Conservation (phyloP, 2,797 vertebrate genomes). For the Argyrosomus regius region DNA sequence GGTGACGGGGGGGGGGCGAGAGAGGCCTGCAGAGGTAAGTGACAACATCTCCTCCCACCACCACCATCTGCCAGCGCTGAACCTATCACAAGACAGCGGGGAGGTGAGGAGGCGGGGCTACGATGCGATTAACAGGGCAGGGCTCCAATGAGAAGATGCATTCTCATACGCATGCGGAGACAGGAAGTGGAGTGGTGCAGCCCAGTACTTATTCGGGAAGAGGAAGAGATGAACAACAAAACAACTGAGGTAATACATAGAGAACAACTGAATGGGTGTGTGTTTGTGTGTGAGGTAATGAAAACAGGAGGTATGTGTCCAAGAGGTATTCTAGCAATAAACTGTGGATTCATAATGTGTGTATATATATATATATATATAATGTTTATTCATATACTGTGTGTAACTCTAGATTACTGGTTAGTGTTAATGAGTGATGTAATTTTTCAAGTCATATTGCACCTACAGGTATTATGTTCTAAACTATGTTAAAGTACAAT, state of each 20-base stretch:
- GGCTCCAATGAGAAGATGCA: slow-evolving; percentile 12
- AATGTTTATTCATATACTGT: slow-evolving; percentile 10
- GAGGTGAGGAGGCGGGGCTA: slow-evolving; percentile 28
- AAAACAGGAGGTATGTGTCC: slow-evolving; percentile 66
- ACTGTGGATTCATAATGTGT: not conserved
- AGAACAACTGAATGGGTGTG: slow-evolving; percentile 36
- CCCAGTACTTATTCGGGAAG: slow-evolving; percentile 15
- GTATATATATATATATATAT: not conserved
- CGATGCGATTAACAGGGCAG: not conserved
- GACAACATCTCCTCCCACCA: slow-evolving; percentile 28
- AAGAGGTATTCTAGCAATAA: slow-evolving; percentile 61
- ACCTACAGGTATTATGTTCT: not conserved
- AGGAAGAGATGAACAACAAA: slow-evolving; percentile 16
- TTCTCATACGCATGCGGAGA: slow-evolving; percentile 2
- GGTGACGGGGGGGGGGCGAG: not conserved
- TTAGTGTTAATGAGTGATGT: slow-evolving; percentile 2
- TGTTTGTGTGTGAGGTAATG: slow-evolving; percentile 64
- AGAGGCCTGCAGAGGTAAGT: slow-evolving; percentile 48
- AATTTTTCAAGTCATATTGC: slow-evolving; percentile 14
- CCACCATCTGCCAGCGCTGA: slow-evolving; percentile 20
- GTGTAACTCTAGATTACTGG: not conserved
- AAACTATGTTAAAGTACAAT: not conserved
- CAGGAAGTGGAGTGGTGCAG: slow-evolving; percentile 44
- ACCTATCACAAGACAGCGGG: slow-evolving; percentile 37
- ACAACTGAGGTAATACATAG: slow-evolving; percentile 61